Base-by-base conservation (phyloP, 2,113 vertebrate genomes). In the Triplophysa dalaica region DNA sequence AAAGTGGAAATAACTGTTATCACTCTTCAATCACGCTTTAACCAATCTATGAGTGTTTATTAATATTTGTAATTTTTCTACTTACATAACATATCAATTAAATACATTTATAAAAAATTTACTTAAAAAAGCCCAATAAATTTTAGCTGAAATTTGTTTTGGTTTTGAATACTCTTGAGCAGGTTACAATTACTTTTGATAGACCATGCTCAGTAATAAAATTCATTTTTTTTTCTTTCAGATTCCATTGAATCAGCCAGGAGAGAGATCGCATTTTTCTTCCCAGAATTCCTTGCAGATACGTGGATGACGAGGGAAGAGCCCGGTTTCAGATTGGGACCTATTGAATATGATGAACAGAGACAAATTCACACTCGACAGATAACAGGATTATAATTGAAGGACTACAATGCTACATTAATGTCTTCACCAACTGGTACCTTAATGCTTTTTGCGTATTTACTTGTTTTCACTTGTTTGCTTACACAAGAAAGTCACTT, bases 191-290 rank as follows among this genome's bases (percentile, higher is more conserved):
- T 17, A 17, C 14, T 52, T 17, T 16, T 17, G 14, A 52, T 14
- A 48, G 45, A 52, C 50, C 1, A 16, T 52, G 50, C 17, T 52
- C 14, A 52, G 50, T 45, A 12, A 5, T 52, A 19, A 54, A 4
- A 54, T 54, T 17, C 43, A 58, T 9, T 11, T 19, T 10, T 8
- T 29, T 58, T 83, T 19, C 26, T 66, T 26, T 26, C 88, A 99
- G 97, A 99, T 91, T 98, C 96, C 0, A 70, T 81, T 13, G 92
- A 92, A 56, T 96, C 96, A 0, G 96, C 96, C 77, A 90, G 90
- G 69, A 93, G 93, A 86, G 97, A 98, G 90, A 98, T 98, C 33
- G 33, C 85, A 2, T 94, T 94, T 89, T 99, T 98, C 91, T 99
- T 98, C 87, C 96, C 97, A 0, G 95, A 97, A 76, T 99, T 99